Evolutionary conservation across 2,888 invertebrate species (phyloP).

Genomic region (Panopea generosa): DNA sequence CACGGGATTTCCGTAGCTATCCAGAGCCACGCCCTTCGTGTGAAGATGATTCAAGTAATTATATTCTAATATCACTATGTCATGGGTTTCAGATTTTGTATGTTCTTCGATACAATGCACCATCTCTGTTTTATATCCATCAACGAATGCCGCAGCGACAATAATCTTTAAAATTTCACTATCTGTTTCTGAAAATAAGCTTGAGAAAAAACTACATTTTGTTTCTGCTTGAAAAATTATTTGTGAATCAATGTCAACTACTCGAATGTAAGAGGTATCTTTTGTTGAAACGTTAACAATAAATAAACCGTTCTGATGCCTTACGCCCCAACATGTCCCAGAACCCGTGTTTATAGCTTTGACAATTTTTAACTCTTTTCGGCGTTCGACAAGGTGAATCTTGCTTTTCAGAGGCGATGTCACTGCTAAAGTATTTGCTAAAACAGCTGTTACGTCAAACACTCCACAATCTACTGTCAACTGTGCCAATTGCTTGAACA

Average conservation of each 20-base stretch:
- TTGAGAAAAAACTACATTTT: conserved; percentile 25
- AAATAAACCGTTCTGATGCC: conserved; percentile 36
- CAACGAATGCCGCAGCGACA: conserved; percentile 31
- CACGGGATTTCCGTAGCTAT: conserved; percentile 33
- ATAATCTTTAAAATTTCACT: conserved; percentile 10
- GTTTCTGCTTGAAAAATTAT: conserved; percentile 39
- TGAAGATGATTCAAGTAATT: conserved; percentile 48
- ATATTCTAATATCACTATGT: conserved; percentile 27
- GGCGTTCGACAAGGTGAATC: conserved; percentile 34
- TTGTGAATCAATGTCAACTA: conserved; percentile 36
- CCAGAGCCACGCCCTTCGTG: conserved; percentile 43
- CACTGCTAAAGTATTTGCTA: conserved; percentile 28
- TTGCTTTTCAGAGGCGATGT: conserved; percentile 37
- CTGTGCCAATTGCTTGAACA: conserved; percentile 24
- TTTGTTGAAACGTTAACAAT: conserved; percentile 33
- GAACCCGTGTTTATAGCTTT: conserved; percentile 31
- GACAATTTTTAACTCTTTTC: conserved; percentile 22
- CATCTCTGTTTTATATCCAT: conserved; percentile 28
- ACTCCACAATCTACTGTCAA: conserved; percentile 29
- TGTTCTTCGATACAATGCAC: conserved; percentile 26
- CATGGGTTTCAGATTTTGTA: conserved; percentile 1
- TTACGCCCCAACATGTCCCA: conserved; percentile 50
- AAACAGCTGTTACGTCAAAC: conserved; percentile 30
- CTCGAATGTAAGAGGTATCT: conserved; percentile 33
- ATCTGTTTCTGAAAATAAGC: background rate